A percentile compares a stretch with the other conserved stretches of the same genome.
Conservation (phyloP, 1,140 invertebrate genomes). For the Paraescarpia echinospica region DNA sequence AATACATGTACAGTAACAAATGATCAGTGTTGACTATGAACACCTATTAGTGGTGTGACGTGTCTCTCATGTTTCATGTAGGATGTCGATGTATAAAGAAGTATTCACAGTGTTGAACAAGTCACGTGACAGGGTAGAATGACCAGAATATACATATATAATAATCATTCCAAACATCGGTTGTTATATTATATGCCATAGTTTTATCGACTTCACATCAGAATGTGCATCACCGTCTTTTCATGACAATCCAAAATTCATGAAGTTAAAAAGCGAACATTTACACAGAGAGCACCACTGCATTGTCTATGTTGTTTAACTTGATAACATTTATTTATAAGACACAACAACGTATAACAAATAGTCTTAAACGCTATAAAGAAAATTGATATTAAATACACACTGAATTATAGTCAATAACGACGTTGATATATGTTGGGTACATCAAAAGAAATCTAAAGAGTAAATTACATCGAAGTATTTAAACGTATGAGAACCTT, state of each 20-base stretch:
- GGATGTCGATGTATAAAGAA: neutral
- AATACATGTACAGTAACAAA: neutral
- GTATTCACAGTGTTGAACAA: neutral
- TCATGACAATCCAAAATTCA: neutral
- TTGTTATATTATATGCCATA: neutral
- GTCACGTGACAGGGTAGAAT: neutral
- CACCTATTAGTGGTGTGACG: neutral
- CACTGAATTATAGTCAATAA: neutral
- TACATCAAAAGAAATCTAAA: neutral
- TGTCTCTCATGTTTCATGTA: neutral
- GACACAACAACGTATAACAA: slow-evolving; percentile 21
- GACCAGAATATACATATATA: neutral
- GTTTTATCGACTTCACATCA: neutral
- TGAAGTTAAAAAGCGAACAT: neutral
- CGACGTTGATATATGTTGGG: neutral
- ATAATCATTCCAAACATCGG: neutral
- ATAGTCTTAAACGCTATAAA: neutral
- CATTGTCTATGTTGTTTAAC: neutral
- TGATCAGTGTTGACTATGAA: neutral
- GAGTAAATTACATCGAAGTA: neutral
- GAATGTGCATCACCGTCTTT: neutral
- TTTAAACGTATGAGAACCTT: neutral
- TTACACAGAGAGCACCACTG: neutral
- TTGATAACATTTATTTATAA: neutral
- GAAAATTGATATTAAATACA: neutral